phyloP scores from a whole-genome alignment of 2,113 vertebrate genomes.

The Pituophis catenifer region DNA sequence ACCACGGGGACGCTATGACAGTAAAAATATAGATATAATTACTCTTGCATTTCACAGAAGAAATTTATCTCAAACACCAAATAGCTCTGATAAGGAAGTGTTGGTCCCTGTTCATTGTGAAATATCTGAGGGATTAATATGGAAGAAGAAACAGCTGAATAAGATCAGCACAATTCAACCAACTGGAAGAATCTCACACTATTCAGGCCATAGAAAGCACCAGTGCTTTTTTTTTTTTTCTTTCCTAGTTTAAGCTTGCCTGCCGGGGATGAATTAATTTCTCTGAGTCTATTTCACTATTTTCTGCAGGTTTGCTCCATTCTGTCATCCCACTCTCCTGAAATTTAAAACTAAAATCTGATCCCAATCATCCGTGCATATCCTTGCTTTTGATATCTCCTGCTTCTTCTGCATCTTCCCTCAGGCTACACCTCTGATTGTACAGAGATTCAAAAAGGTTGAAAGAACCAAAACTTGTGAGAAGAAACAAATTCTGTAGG shows the following conservation, averaged over 20 bases:
- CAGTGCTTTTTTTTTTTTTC: background rate
- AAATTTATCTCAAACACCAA: background rate
- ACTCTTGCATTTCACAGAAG: background rate
- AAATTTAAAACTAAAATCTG: background rate
- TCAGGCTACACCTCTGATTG: background rate
- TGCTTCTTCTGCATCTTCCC: background rate
- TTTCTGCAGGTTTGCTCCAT: background rate
- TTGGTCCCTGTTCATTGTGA: background rate
- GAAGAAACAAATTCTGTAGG: background rate
- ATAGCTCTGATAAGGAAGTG: background rate
- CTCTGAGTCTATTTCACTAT: background rate
- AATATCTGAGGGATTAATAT: background rate
- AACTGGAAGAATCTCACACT: background rate
- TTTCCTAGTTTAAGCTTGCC: background rate
- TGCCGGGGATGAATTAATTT: background rate
- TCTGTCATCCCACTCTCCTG: background rate
- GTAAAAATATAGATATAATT: background rate
- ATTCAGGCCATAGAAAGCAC: background rate
- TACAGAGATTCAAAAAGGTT: background rate
- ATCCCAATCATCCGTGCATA: background rate
- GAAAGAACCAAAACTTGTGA: background rate
- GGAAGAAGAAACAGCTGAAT: background rate
- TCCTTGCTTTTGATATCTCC: background rate
- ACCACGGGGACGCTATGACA: background rate
- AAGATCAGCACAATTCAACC: background rate